Evolutionary conservation across 2,888 invertebrate genomes (phyloP).

Genomic region (Drosophila koepferae): DNA sequence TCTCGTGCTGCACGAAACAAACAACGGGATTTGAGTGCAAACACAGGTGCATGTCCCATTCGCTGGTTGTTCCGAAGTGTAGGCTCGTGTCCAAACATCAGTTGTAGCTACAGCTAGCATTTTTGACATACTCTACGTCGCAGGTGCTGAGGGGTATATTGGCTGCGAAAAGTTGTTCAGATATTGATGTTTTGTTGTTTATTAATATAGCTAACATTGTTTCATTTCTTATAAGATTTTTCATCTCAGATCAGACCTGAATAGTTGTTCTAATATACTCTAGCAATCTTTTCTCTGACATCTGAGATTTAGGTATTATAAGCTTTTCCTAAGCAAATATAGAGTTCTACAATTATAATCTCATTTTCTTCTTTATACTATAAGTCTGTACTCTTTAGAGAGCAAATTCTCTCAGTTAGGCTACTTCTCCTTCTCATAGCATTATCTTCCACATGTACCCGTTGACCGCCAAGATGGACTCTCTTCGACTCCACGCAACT

Average conservation of each 20-base stretch:
- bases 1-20: slow-evolving; percentile 54
- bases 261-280: no score
- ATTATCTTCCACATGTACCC: no score
- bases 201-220: neutral
- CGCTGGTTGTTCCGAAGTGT: slow-evolving; percentile 39
- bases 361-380: no score
- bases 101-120: slow-evolving; percentile 4
- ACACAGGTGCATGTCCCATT: slow-evolving; percentile 63
- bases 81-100: slow-evolving; percentile 73
- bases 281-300: no score
- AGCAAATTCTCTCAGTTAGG: no score
- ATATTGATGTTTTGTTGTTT: neutral
- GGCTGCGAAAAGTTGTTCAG: neutral
- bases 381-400: no score
- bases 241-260: neutral
- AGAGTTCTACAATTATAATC: no score
- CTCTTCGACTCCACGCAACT: neutral
- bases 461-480: no score
- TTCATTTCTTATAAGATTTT: neutral
- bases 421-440: no score
- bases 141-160: neutral
- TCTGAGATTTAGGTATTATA: no score
- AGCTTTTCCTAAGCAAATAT: no score
- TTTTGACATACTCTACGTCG: slow-evolving; percentile 6
- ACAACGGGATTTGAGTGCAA: slow-evolving; percentile 70